These are phyloP conservation scores for Zaprionus davidi DNA, from an alignment of 1,140 invertebrate genomes.

Conservation along the genomic window DNA sequence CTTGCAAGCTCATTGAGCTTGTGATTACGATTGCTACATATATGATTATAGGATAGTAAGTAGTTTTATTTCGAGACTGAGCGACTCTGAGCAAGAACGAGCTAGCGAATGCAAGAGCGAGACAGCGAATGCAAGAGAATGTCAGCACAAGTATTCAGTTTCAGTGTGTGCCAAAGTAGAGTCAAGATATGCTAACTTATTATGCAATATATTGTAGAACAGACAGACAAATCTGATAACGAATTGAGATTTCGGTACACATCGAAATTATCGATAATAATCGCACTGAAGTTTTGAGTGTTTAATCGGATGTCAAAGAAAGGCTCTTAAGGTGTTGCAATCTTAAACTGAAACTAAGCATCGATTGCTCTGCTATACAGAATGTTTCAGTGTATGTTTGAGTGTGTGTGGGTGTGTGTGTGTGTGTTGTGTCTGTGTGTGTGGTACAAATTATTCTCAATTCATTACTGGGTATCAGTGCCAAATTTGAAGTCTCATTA, in stretches of 20 bases:
- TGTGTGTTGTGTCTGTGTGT: not conserved
- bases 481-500: slow-evolving; percentile 10
- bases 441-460: not conserved
- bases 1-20: slow-evolving; percentile 23
- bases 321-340: too few relatives aligned
- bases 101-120: slow-evolving; percentile 72
- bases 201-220: not conserved
- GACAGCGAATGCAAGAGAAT: slow-evolving; percentile 69
- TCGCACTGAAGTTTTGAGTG: too few relatives aligned
- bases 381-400: not conserved
- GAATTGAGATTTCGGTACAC: too few relatives aligned
- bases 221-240: not conserved
- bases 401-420: not conserved
- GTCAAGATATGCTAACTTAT: not conserved
- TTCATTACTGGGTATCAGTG: slow-evolving; percentile 14
- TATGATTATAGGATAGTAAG: slow-evolving; percentile 27
- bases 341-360: not conserved
- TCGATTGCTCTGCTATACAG: not conserved
- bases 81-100: slow-evolving; percentile 67
- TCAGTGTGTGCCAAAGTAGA: slow-evolving; percentile 37
- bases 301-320: too few relatives aligned
- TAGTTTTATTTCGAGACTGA: slow-evolving; percentile 15
- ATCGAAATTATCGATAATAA: too few relatives aligned
- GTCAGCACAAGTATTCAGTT: slow-evolving; percentile 46
- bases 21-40: slow-evolving; percentile 29